Base-by-base conservation (phyloP, 2,797 vertebrate genomes). In the Fratercula arctica region DNA sequence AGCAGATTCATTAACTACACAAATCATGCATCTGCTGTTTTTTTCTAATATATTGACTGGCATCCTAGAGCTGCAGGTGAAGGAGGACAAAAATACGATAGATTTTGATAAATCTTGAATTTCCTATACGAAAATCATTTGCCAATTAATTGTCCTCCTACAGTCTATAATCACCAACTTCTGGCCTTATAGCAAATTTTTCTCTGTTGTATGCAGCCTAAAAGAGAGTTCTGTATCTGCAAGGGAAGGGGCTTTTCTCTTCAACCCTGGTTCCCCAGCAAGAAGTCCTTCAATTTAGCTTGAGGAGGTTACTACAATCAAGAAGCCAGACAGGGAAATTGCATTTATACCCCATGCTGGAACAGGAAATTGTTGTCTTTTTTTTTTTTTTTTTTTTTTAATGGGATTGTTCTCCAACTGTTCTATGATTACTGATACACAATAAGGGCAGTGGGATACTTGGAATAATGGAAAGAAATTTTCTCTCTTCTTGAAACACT, bases 341-440 rank as follows among this genome's bases (percentile, higher is more conserved):
- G 29, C 66, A 91, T 95, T 96, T 93, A 68, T 82, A 59, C 92
- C 88, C 86, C 28, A 93, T 0, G 4, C 81, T 96, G 70, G 39
- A 96, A 90, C 45, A 93, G 78, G 83, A 98, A 97, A 97, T 96
- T 93, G 74, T 69, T 33, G 48, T 74, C 80, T 70, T 84, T 51
- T 25, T 26, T 25, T 66, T n/a, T 70, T 25, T 66, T n/a, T 70
- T 85, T 61, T 50, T 82, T 43, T 91, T 90, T 63, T 50, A 61
- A 91, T 50, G 45, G 82, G 66, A 80, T 84, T 88, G 76, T 97
- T 96, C 94, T 97, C 95, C 93, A 96, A 86, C 87, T 92, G 96
- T 96, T 97, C 93, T 54, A 50, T 95, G 95, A 97, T 97, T 98
- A 83, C 46, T 61, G 60, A 95, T 88, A 96, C 33, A 96, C 13